Conservation (phyloP, 2,888 invertebrate species). For the Melinaea menophilus region DNA sequence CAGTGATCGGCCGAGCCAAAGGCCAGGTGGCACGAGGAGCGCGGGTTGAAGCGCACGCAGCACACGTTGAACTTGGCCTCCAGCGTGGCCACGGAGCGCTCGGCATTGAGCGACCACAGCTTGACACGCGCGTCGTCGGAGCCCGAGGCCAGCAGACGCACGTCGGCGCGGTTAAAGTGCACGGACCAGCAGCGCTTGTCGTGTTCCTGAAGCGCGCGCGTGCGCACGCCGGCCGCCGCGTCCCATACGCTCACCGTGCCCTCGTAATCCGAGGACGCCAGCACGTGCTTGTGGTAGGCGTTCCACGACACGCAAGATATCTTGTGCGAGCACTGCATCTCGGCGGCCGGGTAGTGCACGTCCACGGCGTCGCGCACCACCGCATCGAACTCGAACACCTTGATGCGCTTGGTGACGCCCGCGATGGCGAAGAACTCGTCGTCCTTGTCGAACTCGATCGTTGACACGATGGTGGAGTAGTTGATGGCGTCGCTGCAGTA, state of each 20-base stretch:
- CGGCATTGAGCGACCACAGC: slow-evolving; percentile 92
- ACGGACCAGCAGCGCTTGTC: slow-evolving; percentile 98
- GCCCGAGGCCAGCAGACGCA: slow-evolving; percentile 92
- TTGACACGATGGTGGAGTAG: slow-evolving; percentile 91
- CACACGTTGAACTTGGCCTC: slow-evolving; percentile 97
- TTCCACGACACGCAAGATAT: slow-evolving; percentile 97
- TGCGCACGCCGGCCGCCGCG: slow-evolving; percentile 85
- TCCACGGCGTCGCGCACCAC: slow-evolving; percentile 92
- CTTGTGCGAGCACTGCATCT: slow-evolving; percentile 95
- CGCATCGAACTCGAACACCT: slow-evolving; percentile 92
- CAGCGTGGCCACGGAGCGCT: slow-evolving; percentile 88
- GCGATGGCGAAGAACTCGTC: slow-evolving; percentile 97
- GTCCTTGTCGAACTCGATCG: slow-evolving; percentile 97
- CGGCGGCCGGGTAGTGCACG: slow-evolving; percentile 93
- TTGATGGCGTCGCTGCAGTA: slow-evolving; percentile 94
- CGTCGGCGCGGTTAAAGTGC: slow-evolving; percentile 95
- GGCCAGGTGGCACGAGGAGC: slow-evolving; percentile 90
- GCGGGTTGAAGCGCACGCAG: slow-evolving; percentile 86
- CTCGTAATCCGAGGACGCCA: slow-evolving; percentile 96
- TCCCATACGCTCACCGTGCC: slow-evolving; percentile 97
- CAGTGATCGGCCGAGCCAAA: slow-evolving; percentile 98
- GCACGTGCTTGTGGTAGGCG: slow-evolving; percentile 87
- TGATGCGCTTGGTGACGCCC: slow-evolving; percentile 95
- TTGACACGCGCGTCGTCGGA: slow-evolving; percentile 95
- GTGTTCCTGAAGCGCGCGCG: slow-evolving; percentile 86